phyloP scores from a whole-genome alignment of 2,888 invertebrate genomes.

The Germaria angustata region DNA sequence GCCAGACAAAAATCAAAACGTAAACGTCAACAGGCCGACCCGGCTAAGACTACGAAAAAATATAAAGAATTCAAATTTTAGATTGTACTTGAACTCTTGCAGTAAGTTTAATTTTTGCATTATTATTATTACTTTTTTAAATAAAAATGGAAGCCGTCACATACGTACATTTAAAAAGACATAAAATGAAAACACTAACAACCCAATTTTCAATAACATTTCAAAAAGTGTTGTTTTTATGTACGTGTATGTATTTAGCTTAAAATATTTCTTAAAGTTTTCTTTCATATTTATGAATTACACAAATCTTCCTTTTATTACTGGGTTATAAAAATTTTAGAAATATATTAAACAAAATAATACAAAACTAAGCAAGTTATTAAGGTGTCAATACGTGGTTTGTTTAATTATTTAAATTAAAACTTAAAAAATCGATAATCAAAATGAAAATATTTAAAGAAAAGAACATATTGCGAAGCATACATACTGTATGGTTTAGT shows the following conservation, averaged over 20 bases:
- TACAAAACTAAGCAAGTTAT: background rate
- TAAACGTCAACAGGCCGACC: slow-evolving; percentile 94
- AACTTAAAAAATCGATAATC: slow-evolving; percentile 17
- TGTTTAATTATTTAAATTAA: slow-evolving; percentile 27
- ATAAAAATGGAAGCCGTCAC: slow-evolving; percentile 12
- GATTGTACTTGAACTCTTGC: slow-evolving; percentile 44
- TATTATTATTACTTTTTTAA: slow-evolving; percentile 12
- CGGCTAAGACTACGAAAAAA: slow-evolving; percentile 94
- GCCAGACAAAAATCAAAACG: slow-evolving; percentile 97
- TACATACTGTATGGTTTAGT: slow-evolving; percentile 30
- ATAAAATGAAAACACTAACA: slow-evolving; percentile 8
- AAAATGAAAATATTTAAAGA: slow-evolving; percentile 23
- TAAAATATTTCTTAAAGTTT: slow-evolving; percentile 26
- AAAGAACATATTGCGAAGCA: slow-evolving; percentile 39
- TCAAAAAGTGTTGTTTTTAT: slow-evolving; percentile 31
- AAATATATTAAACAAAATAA: slow-evolving; percentile 22
- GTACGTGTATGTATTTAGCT: slow-evolving; percentile 39
- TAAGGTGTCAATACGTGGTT: background rate
- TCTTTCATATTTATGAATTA: background rate
- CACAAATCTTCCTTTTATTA: slow-evolving; percentile 16
- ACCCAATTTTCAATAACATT: slow-evolving; percentile 33
- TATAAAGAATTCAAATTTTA: slow-evolving; percentile 99
- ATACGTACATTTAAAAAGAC: background rate
- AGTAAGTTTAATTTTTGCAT: slow-evolving; percentile 49
- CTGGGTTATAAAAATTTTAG: slow-evolving; percentile 17